Evolutionary conservation across 2,113 vertebrate genomes (phyloP).

Genomic region (Probosciger aterrimus): DNA sequence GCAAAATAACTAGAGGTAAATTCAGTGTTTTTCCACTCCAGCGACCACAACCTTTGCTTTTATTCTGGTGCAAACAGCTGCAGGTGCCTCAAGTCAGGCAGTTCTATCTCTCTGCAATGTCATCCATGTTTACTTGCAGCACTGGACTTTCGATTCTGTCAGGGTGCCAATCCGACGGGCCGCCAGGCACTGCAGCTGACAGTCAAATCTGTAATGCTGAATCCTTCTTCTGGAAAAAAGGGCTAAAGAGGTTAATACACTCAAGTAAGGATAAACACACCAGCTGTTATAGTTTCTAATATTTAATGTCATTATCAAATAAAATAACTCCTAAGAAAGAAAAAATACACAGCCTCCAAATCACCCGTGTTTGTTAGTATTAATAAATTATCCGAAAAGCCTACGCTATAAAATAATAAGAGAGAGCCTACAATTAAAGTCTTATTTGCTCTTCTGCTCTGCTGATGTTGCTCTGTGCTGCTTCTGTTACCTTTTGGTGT

Average conservation of each 20-base stretch:
- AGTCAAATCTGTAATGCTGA: slow-evolving; percentile 79
- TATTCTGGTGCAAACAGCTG: slow-evolving; percentile 81
- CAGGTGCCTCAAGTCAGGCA: slow-evolving; percentile 81
- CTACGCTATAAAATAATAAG: slow-evolving; percentile 37
- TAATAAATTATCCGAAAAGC: slow-evolving; percentile 66
- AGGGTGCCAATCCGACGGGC: slow-evolving; percentile 76
- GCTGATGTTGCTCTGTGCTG: neutral
- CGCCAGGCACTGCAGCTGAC: slow-evolving; percentile 84
- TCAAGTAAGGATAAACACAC: slow-evolving; percentile 88
- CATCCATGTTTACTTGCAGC: slow-evolving; percentile 82
- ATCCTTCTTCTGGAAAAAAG: slow-evolving; percentile 84
- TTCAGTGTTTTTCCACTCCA: slow-evolving; percentile 85
- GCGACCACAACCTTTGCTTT: slow-evolving; percentile 76
- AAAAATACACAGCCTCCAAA: slow-evolving; percentile 20
- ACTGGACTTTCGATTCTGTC: slow-evolving; percentile 83
- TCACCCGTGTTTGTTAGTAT: slow-evolving; percentile 47
- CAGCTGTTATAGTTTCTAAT: slow-evolving; percentile 87
- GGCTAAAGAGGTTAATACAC: slow-evolving; percentile 88
- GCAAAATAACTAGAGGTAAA: slow-evolving; percentile 82
- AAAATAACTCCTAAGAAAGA: slow-evolving; percentile 76
- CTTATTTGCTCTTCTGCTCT: slow-evolving; percentile 42
- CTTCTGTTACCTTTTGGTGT: neutral
- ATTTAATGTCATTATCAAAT: slow-evolving; percentile 84
- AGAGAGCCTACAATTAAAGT: slow-evolving; percentile 35
- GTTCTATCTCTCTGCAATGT: slow-evolving; percentile 73